phyloP scores from a whole-genome alignment of 2,797 vertebrate genomes.

The Tokudaia tokunoshimensis region DNA sequence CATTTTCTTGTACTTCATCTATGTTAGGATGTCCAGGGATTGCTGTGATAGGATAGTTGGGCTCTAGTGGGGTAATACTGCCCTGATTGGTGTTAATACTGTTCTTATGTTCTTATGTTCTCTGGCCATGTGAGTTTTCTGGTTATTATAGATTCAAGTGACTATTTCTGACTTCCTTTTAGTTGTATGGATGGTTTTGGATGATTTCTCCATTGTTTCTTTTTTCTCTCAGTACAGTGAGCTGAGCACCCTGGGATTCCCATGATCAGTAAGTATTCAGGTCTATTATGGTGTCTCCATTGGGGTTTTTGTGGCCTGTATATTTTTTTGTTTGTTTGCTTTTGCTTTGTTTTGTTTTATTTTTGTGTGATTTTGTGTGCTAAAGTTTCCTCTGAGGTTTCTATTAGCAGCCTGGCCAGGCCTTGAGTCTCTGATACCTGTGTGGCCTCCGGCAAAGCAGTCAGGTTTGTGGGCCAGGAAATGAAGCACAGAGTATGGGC shows the following conservation, averaged over 20 bases:
- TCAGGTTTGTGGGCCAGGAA: not conserved
- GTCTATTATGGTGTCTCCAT: not conserved
- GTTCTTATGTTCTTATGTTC: not conserved
- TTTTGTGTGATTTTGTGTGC: not conserved
- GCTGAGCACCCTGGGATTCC: not conserved
- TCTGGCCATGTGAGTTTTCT: not conserved
- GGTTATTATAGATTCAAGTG: not conserved
- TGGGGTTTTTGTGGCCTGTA: not conserved
- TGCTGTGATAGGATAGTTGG: not conserved
- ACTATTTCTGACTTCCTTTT: not conserved
- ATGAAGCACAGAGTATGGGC: not conserved
- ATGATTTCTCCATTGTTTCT: not conserved
- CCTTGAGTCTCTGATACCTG: not conserved
- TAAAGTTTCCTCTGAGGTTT: not conserved
- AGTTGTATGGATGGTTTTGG: not conserved
- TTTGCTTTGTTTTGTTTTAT: no score
- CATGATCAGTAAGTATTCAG: not conserved
- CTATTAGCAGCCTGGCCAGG: not conserved
- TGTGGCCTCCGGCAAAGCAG: not conserved
- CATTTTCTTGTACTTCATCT: not conserved
- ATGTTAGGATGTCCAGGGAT: not conserved
- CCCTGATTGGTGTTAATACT: not conserved
- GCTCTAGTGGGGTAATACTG: not conserved
- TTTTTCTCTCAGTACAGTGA: not conserved
- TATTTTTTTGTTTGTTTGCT: no score